Evolutionary conservation across 2,113 vertebrate species (phyloP).

Genomic region (Eublepharis macularius): DNA sequence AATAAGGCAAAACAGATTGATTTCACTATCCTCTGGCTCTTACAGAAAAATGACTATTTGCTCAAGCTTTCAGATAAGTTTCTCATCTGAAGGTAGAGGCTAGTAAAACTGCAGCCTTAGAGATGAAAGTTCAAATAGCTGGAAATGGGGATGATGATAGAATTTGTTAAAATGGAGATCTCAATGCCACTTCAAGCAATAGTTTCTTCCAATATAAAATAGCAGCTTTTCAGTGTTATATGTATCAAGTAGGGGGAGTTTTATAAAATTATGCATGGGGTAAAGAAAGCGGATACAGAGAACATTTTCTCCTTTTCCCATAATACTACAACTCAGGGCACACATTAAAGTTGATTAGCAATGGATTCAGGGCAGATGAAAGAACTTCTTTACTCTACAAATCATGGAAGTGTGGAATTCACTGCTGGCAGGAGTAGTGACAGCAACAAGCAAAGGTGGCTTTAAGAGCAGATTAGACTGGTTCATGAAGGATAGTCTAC

Average conservation of each 20-base stretch:
- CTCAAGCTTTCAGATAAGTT: constrained; percentile 17
- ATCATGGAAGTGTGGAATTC: too few species aligned
- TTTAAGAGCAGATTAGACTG: too few species aligned
- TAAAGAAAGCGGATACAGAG: too few species aligned
- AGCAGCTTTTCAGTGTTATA: background rate
- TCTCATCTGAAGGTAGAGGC: background rate
- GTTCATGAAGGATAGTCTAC: too few species aligned
- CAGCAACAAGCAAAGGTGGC: too few species aligned
- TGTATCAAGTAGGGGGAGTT: background rate
- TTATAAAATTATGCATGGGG: too few species aligned
- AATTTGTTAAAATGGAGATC: background rate
- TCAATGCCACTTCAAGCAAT: background rate
- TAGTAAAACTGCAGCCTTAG: background rate
- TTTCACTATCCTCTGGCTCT: constrained; percentile 15
- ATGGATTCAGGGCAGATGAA: too few species aligned
- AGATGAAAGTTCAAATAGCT: background rate
- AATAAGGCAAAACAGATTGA: constrained; percentile 9
- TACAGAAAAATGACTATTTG: background rate
- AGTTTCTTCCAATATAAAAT: background rate
- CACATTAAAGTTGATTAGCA: too few species aligned
- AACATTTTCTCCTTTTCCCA: too few species aligned
- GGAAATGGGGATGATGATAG: background rate
- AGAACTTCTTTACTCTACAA: too few species aligned
- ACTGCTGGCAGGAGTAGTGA: too few species aligned
- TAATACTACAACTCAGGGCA: too few species aligned